A percentile compares a stretch with the other conserved stretches of the same genome.
Conservation (phyloP, 2,888 invertebrate genomes). For the Torymus aiolomorphi region DNA sequence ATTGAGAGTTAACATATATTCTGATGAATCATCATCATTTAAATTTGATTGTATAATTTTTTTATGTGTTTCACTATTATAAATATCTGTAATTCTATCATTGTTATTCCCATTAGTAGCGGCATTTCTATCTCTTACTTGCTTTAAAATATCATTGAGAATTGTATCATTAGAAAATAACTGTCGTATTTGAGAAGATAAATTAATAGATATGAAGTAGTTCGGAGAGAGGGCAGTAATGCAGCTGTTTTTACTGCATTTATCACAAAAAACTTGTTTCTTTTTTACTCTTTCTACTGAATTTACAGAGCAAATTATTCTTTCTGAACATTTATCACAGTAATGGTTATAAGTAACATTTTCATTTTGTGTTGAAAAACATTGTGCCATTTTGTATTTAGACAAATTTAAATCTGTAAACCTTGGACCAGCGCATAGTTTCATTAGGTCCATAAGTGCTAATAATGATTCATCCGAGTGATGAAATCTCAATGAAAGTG, state of each 20-base stretch:
- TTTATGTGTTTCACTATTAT: too few species aligned
- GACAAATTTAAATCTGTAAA: background rate
- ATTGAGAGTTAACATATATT: too few species aligned
- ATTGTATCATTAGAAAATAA: too few species aligned
- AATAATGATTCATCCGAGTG: background rate
- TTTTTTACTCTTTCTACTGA: background rate
- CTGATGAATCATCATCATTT: too few species aligned
- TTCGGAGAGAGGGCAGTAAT: background rate
- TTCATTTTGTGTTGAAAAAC: slow-evolving; percentile 6
- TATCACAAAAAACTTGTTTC: background rate
- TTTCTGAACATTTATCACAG: background rate
- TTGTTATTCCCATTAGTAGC: too few species aligned
- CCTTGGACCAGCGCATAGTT: slow-evolving; percentile 1
- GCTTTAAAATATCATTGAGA: too few species aligned
- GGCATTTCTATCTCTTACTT: too few species aligned
- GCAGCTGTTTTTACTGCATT: background rate
- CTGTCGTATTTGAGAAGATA: too few species aligned
- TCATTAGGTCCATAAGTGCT: background rate
- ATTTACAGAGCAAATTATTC: background rate
- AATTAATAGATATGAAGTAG: too few species aligned
- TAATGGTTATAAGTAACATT: background rate
- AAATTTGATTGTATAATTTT: too few species aligned
- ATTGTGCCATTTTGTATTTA: slow-evolving; percentile 21
- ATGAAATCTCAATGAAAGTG: background rate
- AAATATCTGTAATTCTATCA: too few species aligned